Evolutionary conservation across 2,797 vertebrate species (phyloP), one percentile per base, ranked within the genome.

Genomic region (Thunnus albacares): DNA sequence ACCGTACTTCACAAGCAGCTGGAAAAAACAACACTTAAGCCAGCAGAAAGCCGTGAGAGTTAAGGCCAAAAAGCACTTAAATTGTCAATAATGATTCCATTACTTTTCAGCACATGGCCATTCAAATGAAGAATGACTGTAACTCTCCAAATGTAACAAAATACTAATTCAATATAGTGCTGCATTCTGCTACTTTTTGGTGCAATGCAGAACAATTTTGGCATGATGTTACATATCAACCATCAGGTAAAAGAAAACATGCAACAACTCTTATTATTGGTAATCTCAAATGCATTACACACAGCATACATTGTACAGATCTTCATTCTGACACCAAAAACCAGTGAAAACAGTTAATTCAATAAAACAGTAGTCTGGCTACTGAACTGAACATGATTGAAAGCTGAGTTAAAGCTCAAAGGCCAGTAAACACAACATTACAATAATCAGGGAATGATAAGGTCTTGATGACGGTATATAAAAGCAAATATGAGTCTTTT

Each of bases 21-120:
- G 73, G 43, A 79, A 79, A 80, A 77, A 89, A 68, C 51, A 79
- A 60, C 59, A 67, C 72, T 84, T 81, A 55, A 79, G 59, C n/a
- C 55, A 49, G 45, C 18, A 43, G 35, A 73, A 55, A 77, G 41
- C 26, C 20, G 33, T 13, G 6, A 57, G 1, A 53, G 35, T 45
- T 53, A 8, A 67, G 3, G 51, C 24, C 43, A 77, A 79, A 88
- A 63, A 80, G 51, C 55, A 71, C 70, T 82, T 59, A 43, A 65
- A 62, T 33, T 63, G 45, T 79, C 70, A 71, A 63, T 84, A 74
- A 76, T 74, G 80, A 71, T 78, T 64, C 53, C 38, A 78, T 80
- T 66, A 78, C 58, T 52, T 81, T 78, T 66, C 33, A 77, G 38
- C 28, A 28, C 20, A 33, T 63, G 41, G 59, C 53, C 69, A 80